Evolutionary conservation across 1,140 invertebrate genomes (phyloP).

Genomic region (Plectrocnemia conspersa): DNA sequence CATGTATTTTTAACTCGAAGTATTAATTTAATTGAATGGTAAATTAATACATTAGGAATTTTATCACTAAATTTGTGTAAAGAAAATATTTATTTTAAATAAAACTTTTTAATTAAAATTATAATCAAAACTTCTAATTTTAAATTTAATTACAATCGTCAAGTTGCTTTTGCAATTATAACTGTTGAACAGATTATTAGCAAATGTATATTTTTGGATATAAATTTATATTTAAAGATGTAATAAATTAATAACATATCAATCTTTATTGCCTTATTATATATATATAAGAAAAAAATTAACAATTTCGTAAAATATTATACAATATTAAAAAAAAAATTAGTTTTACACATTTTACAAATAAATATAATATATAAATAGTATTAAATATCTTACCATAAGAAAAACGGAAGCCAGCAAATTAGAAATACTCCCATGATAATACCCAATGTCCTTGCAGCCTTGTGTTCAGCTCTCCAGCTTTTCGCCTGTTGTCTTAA

Average conservation of each 20-base stretch:
- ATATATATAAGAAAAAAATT: not conserved
- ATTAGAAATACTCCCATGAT: slow-evolving; percentile 85
- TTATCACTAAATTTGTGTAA: too few species aligned
- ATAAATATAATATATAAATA: not conserved
- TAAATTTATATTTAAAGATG: slow-evolving; percentile 1
- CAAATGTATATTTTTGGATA: slow-evolving; percentile 3
- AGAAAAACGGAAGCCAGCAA: slow-evolving; percentile 89
- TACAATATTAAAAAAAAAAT: not conserved
- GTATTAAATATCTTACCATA: slow-evolving; percentile 54
- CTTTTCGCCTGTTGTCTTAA: slow-evolving; percentile 67
- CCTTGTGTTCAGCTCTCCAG: slow-evolving; percentile 88
- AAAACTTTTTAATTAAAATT: too few species aligned
- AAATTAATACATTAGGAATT: too few species aligned
- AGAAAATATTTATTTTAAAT: too few species aligned
- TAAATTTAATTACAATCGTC: too few species aligned
- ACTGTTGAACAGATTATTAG: too few species aligned
- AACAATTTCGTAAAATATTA: not conserved
- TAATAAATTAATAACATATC: too few species aligned
- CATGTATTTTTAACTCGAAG: too few species aligned
- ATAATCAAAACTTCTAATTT: too few species aligned
- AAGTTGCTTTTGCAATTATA: too few species aligned
- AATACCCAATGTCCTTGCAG: slow-evolving; percentile 83
- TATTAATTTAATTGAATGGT: too few species aligned
- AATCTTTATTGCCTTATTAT: too few species aligned
- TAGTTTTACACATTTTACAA: not conserved